phyloP scores from a whole-genome alignment of 2,888 invertebrate genomes.

The Sacculina carcini region DNA sequence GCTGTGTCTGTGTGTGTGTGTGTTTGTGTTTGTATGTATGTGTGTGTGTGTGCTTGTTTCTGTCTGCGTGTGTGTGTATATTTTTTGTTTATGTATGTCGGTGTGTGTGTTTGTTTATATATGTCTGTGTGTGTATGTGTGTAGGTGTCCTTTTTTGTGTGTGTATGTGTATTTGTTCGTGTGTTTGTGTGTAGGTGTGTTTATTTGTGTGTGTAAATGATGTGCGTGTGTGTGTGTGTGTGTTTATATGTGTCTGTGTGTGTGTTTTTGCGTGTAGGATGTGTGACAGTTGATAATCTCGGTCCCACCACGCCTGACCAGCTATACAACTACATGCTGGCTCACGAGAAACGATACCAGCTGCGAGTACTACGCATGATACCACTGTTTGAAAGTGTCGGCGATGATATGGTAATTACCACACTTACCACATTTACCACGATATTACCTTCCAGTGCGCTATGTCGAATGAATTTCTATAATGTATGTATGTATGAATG shows the following conservation, averaged over 20 bases:
- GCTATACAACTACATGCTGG: slow-evolving; percentile 39
- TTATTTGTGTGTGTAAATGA: not conserved
- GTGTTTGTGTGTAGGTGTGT: slow-evolving; percentile 24
- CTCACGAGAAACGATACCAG: slow-evolving; percentile 35
- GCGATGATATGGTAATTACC: slow-evolving; percentile 14
- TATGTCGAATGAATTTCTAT: not conserved
- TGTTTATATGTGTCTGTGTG: too few species aligned
- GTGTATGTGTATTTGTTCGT: too few species aligned
- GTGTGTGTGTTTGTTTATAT: too few species aligned
- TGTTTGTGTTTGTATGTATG: not conserved
- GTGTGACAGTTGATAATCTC: slow-evolving; percentile 27
- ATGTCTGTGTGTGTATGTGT: too few species aligned
- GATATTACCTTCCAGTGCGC: too few species aligned
- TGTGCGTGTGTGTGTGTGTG: not conserved
- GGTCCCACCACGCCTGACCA: slow-evolving; percentile 31
- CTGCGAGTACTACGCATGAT: slow-evolving; percentile 39
- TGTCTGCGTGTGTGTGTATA: too few species aligned
- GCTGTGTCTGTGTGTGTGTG: slow-evolving; percentile 16
- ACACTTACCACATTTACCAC: too few species aligned
- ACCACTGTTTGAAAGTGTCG: slow-evolving; percentile 16
- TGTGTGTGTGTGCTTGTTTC: slow-evolving; percentile 15
- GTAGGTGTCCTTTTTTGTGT: too few species aligned
- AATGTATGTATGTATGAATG: too few species aligned
- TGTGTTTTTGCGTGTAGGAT: slow-evolving; percentile 22
- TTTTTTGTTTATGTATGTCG: too few species aligned